Evolutionary conservation across 2,888 invertebrate genomes (phyloP).

Genomic region (Aleiodes alternator): DNA sequence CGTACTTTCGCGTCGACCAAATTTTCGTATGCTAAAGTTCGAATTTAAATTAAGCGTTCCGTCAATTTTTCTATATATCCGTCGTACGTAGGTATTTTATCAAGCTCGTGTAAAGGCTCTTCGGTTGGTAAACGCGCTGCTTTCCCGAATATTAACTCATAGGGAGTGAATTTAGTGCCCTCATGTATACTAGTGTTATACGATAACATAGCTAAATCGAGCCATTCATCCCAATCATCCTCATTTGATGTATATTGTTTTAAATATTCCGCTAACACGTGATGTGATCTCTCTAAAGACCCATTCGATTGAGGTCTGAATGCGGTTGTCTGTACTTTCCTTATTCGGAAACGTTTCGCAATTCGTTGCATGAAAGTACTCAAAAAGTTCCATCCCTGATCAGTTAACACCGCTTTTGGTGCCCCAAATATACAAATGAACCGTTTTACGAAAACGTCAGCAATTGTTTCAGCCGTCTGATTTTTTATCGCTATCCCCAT

Average conservation of each 20-base stretch:
- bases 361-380: constrained; percentile 51
- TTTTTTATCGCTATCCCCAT: constrained; percentile 49
- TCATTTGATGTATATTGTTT: constrained; percentile 49
- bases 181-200: constrained; percentile 42
- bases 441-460: constrained; percentile 52
- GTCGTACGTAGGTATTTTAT: constrained; percentile 36
- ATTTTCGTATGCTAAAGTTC: constrained; percentile 39
- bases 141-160: constrained; percentile 40
- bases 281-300: constrained; percentile 53
- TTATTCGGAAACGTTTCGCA: constrained; percentile 52
- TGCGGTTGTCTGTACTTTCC: constrained; percentile 50
- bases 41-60: constrained; percentile 24
- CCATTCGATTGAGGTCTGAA: constrained; percentile 54
- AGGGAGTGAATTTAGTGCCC: constrained; percentile 33
- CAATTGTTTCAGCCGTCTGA: constrained; percentile 50
- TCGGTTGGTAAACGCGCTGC: constrained; percentile 28
- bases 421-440: constrained; percentile 54
- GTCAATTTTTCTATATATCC: constrained; percentile 40
- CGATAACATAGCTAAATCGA: constrained; percentile 41
- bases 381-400: constrained; percentile 57
- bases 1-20: constrained; percentile 35
- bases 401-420: constrained; percentile 52
- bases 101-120: constrained; percentile 19
- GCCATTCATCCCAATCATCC: constrained; percentile 53
- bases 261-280: constrained; percentile 50